Evolutionary conservation across 1,140 invertebrate genomes (phyloP), one percentile per base, ranked within the genome.

Genomic region (Hetaerina americana): DNA sequence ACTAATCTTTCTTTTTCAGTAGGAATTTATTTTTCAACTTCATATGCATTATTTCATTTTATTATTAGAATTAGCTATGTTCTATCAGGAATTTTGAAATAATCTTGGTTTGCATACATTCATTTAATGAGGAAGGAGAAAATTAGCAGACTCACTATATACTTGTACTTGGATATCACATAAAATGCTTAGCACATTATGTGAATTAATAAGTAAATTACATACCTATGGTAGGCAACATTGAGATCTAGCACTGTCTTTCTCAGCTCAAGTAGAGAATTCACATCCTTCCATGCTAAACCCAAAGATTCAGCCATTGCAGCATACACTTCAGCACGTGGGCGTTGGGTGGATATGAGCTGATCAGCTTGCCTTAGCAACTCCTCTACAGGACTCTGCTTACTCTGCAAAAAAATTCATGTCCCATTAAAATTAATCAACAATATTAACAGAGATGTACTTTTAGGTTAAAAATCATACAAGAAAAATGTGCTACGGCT

Each of bases 271-370:
- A 96, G 81, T 77, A 93, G 88, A 69, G 84, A 83, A 78, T 94
- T 92, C 66, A 96, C 88, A 78, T 95, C 93, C 77, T 88, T 89
- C 95, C 95, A 97, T 0, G 94, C 93, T 74, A 89, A 85, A 66
- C 90, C 90, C 29, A 97, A 82, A 24, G 92, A 92, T 79, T 94
- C 92, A 12, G 93, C 93, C 94, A 97, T 96, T 0, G 93, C 93
- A 70, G 90, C 88, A 78, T 95, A 94, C 24, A 96, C 91, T 82
- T 89, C 90, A 75, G 87, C 88, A 74, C 88, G 85, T 15, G 90
- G 88, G 76, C 86, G 87, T 78, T 95, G 91, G 5, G 87, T 90
- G 25, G 89, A 87, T 73, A 94, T 91, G 73, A 94, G 82, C 76
- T 90, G 88, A 81, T 96, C 94, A 0, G 93, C 93, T 80, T 93